These are phyloP conservation scores for Pelodytes ibericus DNA, from an alignment of 2,797 vertebrate species.

Conservation along the genomic window DNA sequence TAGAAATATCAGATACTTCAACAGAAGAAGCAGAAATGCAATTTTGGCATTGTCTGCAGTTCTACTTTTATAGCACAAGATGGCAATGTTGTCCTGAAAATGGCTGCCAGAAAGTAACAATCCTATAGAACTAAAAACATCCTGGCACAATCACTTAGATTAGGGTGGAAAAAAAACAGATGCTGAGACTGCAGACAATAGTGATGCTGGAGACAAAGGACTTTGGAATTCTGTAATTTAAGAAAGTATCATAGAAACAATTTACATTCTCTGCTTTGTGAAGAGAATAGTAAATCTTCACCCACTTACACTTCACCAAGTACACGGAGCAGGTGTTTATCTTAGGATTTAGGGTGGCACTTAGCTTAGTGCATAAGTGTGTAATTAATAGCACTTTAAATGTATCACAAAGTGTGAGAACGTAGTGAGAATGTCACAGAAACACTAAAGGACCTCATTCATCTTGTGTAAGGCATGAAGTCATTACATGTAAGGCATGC, in stretches of 20 bases:
- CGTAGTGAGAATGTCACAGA: background rate
- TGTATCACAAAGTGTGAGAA: background rate
- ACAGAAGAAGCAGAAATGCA: no score
- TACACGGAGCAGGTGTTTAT: background rate
- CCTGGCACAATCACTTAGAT: constrained; percentile 1
- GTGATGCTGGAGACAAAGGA: background rate
- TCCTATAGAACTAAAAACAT: background rate
- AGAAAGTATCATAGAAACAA: background rate
- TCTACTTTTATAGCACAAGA: constrained; percentile 1
- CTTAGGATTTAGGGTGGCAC: background rate
- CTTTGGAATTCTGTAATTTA: constrained; percentile 1
- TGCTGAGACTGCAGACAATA: background rate
- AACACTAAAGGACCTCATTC: background rate
- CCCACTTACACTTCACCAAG: background rate
- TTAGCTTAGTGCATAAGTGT: background rate
- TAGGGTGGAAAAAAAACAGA: constrained; percentile 24
- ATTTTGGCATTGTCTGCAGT: no score
- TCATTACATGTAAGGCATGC: no score
- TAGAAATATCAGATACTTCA: no score
- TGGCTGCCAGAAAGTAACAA: no score
- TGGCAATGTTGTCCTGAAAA: constrained; percentile 20
- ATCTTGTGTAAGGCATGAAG: no score
- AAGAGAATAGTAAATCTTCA: background rate
- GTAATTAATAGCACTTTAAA: background rate
- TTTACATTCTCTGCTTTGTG: background rate